Evolutionary conservation across 2,888 invertebrate species (phyloP), one percentile per base, ranked within the genome.

Genomic region (Unio delphinus): DNA sequence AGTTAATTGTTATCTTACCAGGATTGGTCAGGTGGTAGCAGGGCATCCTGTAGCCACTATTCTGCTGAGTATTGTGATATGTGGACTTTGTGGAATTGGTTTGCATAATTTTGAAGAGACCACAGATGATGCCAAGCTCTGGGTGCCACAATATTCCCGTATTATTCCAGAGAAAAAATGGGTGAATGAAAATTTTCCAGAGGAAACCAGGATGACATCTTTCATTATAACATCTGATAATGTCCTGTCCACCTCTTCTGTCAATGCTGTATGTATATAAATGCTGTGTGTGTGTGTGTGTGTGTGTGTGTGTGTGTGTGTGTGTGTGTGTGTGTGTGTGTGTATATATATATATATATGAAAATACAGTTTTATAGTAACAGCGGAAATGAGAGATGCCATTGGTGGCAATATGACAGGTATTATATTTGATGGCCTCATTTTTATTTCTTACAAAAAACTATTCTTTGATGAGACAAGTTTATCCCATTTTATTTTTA

Each of bases 71-170:
- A 57, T 84, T 7, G 56, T 78, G 3, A 70, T 81, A 20, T 86
- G 84, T 74, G 81, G 81, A 4, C 68, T 83, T 4, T 84, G 83
- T 76, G 82, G 81, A 2, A 70, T 84, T n/a, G 86, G 86, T n/a
- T 71, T 86, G 72, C 75, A 76, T 30, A 80, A 83, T 8, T 83
- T 86, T 61, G 64, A 80, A 28, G 81, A 83, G 64, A 83, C 81
- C 4, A 73, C 74, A 1, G 81, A 75, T n/a, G 81, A 82, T 70
- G 84, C 82, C 26, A 81, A 84, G 57, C 74, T 86, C 5, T 86
- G 86, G 86, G 86, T 86, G 20, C 86, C 86, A 1, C 71, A 75
- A 30, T 73, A 76, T 20, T 82, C 86, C 0, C 68, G 83, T 17
- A 73, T 86, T 11, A 75, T 84, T 64, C 72, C 70, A 18, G 83